A percentile compares a stretch with the other conserved stretches of the same genome.
Evolutionary conservation across 2,113 vertebrate species (phyloP).

Genomic region (Mus spicilegus): DNA sequence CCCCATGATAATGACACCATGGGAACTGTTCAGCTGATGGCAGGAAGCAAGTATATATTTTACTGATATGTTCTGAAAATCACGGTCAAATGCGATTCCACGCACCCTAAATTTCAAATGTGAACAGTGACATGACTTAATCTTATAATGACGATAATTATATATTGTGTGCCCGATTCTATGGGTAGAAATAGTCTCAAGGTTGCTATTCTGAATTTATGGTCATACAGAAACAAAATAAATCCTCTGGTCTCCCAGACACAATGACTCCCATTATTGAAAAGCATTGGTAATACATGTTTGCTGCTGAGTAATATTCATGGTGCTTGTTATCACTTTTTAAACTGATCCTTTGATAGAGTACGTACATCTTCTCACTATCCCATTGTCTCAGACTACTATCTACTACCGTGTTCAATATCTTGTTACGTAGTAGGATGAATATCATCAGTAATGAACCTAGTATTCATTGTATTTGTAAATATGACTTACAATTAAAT

Average conservation of each 20-base stretch:
- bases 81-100: not conserved
- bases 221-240: not conserved
- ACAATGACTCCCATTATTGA: not conserved
- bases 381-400: not conserved
- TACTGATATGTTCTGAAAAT: not conserved
- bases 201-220: not conserved
- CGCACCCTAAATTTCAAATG: not conserved
- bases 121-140: not conserved
- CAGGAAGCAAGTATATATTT: not conserved
- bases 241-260: not conserved
- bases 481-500: not conserved
- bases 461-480: not conserved
- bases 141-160: slow-evolving; percentile 41
- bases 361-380: not conserved
- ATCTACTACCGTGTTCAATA: not conserved
- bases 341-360: not conserved
- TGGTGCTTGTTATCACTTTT: not conserved
- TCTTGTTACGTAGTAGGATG: not conserved
- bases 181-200: not conserved
- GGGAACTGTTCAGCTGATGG: slow-evolving; percentile 5
- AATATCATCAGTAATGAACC: not conserved
- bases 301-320: not conserved
- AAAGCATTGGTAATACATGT: slow-evolving; percentile 44
- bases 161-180: not conserved
- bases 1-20: not conserved